Base-by-base conservation (phyloP, 92 coral and sea anemone genomes). In the Chrysogorgia sp. region DNA sequence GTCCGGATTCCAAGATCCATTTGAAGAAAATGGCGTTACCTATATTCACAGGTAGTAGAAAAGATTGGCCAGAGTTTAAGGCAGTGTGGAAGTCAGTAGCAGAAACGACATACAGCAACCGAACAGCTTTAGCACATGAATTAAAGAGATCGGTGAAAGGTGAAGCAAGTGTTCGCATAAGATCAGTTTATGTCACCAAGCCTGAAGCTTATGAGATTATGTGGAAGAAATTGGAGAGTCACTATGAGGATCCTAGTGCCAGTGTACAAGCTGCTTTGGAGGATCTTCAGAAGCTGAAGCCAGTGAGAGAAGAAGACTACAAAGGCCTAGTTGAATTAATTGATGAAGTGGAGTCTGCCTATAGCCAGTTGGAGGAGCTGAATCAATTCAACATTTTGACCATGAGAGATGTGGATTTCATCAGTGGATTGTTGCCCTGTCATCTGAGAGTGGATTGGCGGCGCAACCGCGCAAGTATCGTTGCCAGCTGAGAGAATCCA, bases 131-230 rank as follows among this genome's bases (percentile, higher is more conserved):
- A 17, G 91, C 91, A 25, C 86, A 80, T 75, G 91, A 87, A 34
- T 41, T 83, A 0, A 87, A 87, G 58, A 72, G 88, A 19, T 80
- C 34, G 15, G 85, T 85, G 43, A 60, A 71, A 40, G 88, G 88
- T 8, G 86, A 88, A 55, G 91, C 88, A 8, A 59, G 76, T 56
- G 34, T 59, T 49, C 21, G 90, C 34, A 85, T 89, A 48, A 85
- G 64, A 14, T 82, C 87, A n/a, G 92, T 85, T 9, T 89, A 77
- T 52, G 77, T 83, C 66, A 89, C 90, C 10, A 85, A 74, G 21
- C 92, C 92, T 33, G 87, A 89, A 64, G 89, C 90, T 0, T 89
- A 83, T 76, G 90, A 83, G 7, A 57, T 26, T 0, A 85, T 89
- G 92, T 89, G 89, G 89, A 74, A 50, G 50, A 88, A 80, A 20